Evolutionary conservation across 2,888 invertebrate genomes (phyloP).

Genomic region (Metacarcinus magister): DNA sequence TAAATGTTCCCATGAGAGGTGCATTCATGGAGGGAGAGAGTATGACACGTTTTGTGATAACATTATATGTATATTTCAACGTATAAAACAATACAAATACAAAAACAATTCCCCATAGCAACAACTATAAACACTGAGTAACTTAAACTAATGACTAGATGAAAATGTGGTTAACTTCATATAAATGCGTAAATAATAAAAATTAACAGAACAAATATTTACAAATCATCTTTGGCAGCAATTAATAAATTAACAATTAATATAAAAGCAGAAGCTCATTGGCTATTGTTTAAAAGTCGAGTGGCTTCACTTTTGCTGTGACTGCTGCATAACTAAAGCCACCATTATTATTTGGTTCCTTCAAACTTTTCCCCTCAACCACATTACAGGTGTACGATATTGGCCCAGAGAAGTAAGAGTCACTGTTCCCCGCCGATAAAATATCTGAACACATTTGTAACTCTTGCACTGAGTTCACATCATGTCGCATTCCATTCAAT

Average conservation of each 20-base stretch:
- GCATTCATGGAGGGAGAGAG: not conserved
- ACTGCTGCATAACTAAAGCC: slow-evolving; percentile 69
- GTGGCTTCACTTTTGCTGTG: slow-evolving; percentile 61
- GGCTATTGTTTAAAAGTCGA: not conserved
- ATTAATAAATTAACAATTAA: not conserved
- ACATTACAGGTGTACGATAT: slow-evolving; percentile 64
- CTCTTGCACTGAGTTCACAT: not conserved
- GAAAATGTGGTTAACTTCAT: not conserved
- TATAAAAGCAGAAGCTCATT: not conserved
- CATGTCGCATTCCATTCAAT: not conserved
- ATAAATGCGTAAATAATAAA: not conserved
- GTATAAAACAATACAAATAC: slow-evolving; percentile 40
- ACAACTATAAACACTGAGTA: not conserved
- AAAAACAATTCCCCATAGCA: not conserved
- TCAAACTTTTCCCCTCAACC: slow-evolving; percentile 58
- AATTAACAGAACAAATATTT: not conserved
- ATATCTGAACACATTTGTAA: slow-evolving; percentile 66
- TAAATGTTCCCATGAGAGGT: not conserved
- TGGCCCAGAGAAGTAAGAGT: slow-evolving; percentile 71
- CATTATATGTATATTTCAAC: slow-evolving; percentile 8
- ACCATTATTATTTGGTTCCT: slow-evolving; percentile 57
- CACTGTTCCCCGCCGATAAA: slow-evolving; percentile 51
- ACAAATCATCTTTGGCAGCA: slow-evolving; percentile 27
- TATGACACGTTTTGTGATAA: not conserved
- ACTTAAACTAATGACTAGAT: slow-evolving; percentile 62